Conservation (phyloP, 2,113 vertebrate genomes). For the Panthera leo region DNA sequence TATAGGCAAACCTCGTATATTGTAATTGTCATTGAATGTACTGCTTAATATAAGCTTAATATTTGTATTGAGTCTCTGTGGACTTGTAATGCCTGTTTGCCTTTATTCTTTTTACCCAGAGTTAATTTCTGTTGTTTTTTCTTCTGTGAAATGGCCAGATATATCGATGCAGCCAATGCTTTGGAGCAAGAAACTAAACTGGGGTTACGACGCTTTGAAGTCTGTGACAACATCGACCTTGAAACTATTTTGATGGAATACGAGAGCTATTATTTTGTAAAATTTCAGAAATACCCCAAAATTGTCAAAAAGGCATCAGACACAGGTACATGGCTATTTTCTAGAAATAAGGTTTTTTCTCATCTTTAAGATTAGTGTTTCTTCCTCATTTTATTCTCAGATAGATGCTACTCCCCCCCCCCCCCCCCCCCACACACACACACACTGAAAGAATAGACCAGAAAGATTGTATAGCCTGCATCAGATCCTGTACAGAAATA, state of each 20-base stretch:
- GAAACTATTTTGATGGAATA: slow-evolving; percentile 97
- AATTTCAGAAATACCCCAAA: slow-evolving; percentile 96
- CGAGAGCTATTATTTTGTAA: slow-evolving; percentile 97
- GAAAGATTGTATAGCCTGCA: neutral
- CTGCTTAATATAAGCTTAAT: neutral
- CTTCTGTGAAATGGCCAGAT: slow-evolving; percentile 85
- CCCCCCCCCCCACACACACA: too few species aligned
- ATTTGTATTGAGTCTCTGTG: neutral
- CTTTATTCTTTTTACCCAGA: neutral
- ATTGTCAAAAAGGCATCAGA: slow-evolving; percentile 90
- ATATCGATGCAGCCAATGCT: slow-evolving; percentile 88
- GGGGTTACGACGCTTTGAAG: slow-evolving; percentile 90
- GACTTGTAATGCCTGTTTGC: neutral
- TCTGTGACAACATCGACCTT: slow-evolving; percentile 97
- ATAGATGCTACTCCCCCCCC: neutral
- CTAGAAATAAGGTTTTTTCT: neutral
- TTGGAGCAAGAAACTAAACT: slow-evolving; percentile 93
- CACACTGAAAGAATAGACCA: neutral
- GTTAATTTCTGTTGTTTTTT: neutral
- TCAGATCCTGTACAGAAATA: neutral
- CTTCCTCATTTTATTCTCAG: neutral
- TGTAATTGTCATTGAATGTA: neutral
- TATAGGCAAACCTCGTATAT: neutral
- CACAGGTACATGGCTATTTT: slow-evolving; percentile 84
- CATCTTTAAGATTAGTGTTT: neutral